Percentiles rank a stretch among this genome's conserved stretches.
These are phyloP conservation scores for human (Homo sapiens) DNA, from an alignment of 2,113 vertebrate genomes.

Conservation along the genomic window DNA sequence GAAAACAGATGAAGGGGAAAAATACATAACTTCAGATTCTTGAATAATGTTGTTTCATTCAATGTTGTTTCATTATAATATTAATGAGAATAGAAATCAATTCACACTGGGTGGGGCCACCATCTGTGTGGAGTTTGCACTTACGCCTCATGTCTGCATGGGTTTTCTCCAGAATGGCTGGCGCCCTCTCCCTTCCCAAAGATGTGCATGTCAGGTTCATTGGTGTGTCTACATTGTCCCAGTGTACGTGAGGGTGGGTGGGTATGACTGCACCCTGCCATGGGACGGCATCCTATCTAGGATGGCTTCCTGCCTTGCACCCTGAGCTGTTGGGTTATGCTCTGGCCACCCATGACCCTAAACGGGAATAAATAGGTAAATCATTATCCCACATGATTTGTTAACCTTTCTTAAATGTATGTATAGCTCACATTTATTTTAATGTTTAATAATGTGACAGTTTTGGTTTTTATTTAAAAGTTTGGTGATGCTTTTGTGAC, in stretches of 20 bases:
- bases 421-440: neutral
- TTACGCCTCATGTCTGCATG: neutral
- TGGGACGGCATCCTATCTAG: neutral
- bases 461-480: neutral
- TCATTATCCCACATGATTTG: neutral
- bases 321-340: neutral
- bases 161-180: neutral
- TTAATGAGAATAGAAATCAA: neutral
- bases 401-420: neutral
- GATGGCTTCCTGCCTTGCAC: neutral
- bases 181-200: neutral
- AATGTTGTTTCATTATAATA: neutral
- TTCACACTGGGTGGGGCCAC: neutral
- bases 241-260: neutral
- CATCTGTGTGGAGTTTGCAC: neutral
- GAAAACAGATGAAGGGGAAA: conserved; percentile 38
- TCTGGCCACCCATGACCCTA: neutral
- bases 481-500: neutral
- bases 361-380: neutral
- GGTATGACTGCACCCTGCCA: neutral
- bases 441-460: neutral
- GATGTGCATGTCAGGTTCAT: neutral
- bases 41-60: neutral
- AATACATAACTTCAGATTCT: conserved; percentile 14
- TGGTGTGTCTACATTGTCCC: neutral